Percentiles rank a stretch among this genome's conserved stretches.
Conservation (phyloP, 2,888 invertebrate genomes). For the Philereme vetulata region DNA sequence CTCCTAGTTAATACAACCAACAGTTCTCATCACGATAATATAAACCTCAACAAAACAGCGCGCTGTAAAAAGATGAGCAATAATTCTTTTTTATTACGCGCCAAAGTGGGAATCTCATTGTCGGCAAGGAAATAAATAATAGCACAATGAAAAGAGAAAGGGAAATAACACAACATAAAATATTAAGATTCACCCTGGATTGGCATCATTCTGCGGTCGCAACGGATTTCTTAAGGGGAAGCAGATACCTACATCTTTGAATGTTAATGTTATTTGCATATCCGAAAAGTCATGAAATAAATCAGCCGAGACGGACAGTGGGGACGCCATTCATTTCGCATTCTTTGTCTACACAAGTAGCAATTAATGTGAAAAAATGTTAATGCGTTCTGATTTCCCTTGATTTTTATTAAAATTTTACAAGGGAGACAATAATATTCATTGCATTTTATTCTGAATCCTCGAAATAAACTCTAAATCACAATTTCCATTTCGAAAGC, state of each 20-base stretch:
- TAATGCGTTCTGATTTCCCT: slow-evolving; percentile 48
- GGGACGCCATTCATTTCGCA: slow-evolving; percentile 76
- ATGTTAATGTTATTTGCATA: slow-evolving; percentile 83
- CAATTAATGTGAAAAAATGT: slow-evolving; percentile 71
- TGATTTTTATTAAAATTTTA: slow-evolving; percentile 16
- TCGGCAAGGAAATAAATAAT: slow-evolving; percentile 82
- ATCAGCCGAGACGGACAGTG: slow-evolving; percentile 80
- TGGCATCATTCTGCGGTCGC: slow-evolving; percentile 81
- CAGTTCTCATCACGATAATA: slow-evolving; percentile 71
- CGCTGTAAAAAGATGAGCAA: slow-evolving; percentile 81
- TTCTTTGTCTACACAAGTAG: slow-evolving; percentile 72
- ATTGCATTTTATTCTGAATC: slow-evolving; percentile 48
- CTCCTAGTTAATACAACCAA: slow-evolving; percentile 48
- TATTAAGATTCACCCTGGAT: slow-evolving; percentile 83
- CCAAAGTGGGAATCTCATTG: slow-evolving; percentile 84
- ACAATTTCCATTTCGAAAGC: slow-evolving; percentile 66
- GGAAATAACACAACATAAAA: slow-evolving; percentile 83
- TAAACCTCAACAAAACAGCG: slow-evolving; percentile 76
- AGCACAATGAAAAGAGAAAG: slow-evolving; percentile 80
- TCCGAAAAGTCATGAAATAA: slow-evolving; percentile 83
- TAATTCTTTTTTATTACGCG: slow-evolving; percentile 83
- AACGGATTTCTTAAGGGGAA: slow-evolving; percentile 74
- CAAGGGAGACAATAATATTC: slow-evolving; percentile 10
- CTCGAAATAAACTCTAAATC: slow-evolving; percentile 65
- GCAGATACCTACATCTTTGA: slow-evolving; percentile 77